A percentile compares a stretch with the other conserved stretches of the same genome.
phyloP scores from a whole-genome alignment of 2,797 vertebrate genomes.

The Hypotaenidia okinawae region DNA sequence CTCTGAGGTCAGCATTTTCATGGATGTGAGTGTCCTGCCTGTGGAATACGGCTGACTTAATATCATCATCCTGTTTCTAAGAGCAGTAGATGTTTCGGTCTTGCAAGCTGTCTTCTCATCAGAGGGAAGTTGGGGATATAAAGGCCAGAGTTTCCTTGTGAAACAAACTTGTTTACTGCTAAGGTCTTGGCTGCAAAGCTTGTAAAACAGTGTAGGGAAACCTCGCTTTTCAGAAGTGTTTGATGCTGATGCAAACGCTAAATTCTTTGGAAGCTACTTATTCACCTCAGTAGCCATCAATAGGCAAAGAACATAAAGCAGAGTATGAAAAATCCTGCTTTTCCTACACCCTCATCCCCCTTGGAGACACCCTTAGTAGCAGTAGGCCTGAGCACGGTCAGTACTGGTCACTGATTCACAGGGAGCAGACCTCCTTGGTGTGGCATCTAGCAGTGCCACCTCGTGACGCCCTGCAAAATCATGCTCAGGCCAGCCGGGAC shows the following conservation, averaged over 20 bases:
- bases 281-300: not conserved
- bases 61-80: not conserved
- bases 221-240: not conserved
- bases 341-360: not conserved
- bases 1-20: not conserved
- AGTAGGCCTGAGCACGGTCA: fast-evolving
- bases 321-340: not conserved
- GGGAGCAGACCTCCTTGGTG: not conserved
- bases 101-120: not conserved
- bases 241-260: not conserved
- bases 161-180: not conserved
- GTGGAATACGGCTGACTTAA: not conserved
- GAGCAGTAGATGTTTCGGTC: not conserved
- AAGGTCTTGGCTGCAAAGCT: not conserved
- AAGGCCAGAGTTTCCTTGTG: not conserved
- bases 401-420: fast-evolving
- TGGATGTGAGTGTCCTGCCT: not conserved
- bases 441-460: not conserved
- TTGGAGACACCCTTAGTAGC: not conserved
- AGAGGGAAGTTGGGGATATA: not conserved
- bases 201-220: not conserved
- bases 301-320: not conserved
- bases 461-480: not conserved
- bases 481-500: not conserved
- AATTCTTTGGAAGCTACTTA: not conserved